Evolutionary conservation across 2,797 vertebrate genomes (phyloP).

Genomic region (Falco biarmicus): DNA sequence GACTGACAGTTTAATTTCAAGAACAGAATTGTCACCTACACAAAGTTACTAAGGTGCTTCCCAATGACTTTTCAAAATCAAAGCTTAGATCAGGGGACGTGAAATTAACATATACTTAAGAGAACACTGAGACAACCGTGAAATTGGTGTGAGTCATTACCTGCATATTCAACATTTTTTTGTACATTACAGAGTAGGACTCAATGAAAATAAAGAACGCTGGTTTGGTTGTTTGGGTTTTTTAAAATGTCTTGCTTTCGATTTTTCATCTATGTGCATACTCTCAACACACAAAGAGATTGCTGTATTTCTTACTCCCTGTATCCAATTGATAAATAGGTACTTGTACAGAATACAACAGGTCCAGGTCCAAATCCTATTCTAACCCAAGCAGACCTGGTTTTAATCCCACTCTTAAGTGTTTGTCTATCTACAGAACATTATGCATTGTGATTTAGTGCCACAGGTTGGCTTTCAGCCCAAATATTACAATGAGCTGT

Average conservation of each 20-base stretch:
- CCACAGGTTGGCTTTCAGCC: neutral
- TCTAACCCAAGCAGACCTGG: neutral
- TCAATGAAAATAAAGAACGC: neutral
- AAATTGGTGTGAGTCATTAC: neutral
- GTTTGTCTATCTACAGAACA: neutral
- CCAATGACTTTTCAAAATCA: neutral
- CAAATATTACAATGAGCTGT: neutral
- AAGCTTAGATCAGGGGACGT: neutral
- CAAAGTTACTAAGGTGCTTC: neutral
- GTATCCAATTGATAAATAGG: neutral
- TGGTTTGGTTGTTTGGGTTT: too few species aligned
- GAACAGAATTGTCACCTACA: neutral
- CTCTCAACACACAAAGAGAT: neutral
- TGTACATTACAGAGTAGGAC: neutral
- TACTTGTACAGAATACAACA: neutral
- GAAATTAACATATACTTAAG: neutral
- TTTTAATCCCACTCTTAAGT: neutral
- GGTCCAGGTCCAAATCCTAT: neutral
- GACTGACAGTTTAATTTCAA: neutral
- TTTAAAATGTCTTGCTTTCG: neutral
- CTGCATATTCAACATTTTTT: neutral
- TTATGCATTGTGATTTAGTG: neutral
- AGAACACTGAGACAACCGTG: neutral
- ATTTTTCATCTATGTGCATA: neutral
- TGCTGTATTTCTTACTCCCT: neutral